A percentile compares a stretch with the other conserved stretches of the same genome.
phyloP scores from a whole-genome alignment of 1,140 invertebrate genomes.

The Drosophila miranda region DNA sequence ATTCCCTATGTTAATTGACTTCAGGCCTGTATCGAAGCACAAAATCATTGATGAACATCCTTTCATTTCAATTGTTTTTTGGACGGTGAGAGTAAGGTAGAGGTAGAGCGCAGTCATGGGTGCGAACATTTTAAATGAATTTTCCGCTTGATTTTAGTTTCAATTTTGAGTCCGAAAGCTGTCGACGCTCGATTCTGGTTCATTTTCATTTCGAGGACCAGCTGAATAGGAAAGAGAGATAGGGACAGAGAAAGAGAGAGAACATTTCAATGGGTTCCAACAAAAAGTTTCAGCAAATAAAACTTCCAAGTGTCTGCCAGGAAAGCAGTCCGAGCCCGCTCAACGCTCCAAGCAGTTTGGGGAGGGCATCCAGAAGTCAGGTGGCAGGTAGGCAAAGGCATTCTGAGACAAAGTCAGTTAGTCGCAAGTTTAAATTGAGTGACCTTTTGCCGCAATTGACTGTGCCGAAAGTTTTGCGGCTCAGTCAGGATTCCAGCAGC shows the following conservation, averaged over 20 bases:
- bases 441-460: slow-evolving; percentile 74
- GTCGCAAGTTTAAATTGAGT: slow-evolving; percentile 72
- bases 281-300: slow-evolving; percentile 64
- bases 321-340: neutral
- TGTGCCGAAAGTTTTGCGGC: slow-evolving; percentile 59
- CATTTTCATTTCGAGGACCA: slow-evolving; percentile 32
- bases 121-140: slow-evolving; percentile 72
- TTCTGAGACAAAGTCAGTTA: slow-evolving; percentile 45
- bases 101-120: neutral
- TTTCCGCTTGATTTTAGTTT: slow-evolving; percentile 77
- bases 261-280: slow-evolving; percentile 44
- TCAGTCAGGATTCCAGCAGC: slow-evolving; percentile 2
- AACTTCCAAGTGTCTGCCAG: slow-evolving; percentile 55
- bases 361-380: neutral
- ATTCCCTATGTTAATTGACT: neutral
- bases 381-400: neutral
- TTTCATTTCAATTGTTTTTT: slow-evolving; percentile 22
- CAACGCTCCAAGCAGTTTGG: slow-evolving; percentile 5
- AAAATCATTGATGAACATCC: slow-evolving; percentile 15
- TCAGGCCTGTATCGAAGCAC: slow-evolving; percentile 26
- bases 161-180: slow-evolving; percentile 64
- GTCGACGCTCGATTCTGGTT: slow-evolving; percentile 32
- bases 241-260: neutral
- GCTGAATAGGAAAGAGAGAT: neutral
- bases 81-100: neutral